Percentiles rank a stretch among this genome's conserved stretches.
phyloP scores from a whole-genome alignment of 2,113 vertebrate genomes.

The Platichthys flesus region DNA sequence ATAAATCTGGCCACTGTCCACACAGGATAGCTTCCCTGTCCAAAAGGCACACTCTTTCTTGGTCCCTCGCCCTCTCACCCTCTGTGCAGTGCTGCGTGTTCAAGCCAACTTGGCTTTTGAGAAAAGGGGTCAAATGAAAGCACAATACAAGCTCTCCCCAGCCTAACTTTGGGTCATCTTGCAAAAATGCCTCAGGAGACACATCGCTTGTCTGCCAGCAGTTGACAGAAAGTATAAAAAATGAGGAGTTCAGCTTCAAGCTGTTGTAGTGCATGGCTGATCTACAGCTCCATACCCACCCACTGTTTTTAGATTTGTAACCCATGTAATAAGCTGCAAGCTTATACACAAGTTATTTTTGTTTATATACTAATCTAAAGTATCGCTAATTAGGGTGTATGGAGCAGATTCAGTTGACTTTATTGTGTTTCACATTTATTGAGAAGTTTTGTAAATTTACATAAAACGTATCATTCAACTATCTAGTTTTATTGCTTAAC shows the following conservation, averaged over 20 bases:
- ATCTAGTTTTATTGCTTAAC: too few relatives aligned
- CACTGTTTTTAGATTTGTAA: slow-evolving; percentile 18
- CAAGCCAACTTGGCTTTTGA: slow-evolving; percentile 69
- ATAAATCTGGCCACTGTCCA: slow-evolving; percentile 38
- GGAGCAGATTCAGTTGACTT: too few relatives aligned
- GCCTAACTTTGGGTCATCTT: slow-evolving; percentile 59
- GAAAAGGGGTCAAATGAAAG: slow-evolving; percentile 68
- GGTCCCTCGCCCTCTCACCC: slow-evolving; percentile 69
- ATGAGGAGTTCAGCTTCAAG: slow-evolving; percentile 33
- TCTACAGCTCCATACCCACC: slow-evolving; percentile 18
- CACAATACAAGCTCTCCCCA: slow-evolving; percentile 55
- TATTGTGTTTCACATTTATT: too few relatives aligned
- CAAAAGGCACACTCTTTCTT: slow-evolving; percentile 62
- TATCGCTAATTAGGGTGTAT: too few relatives aligned
- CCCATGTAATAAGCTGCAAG: background rate
- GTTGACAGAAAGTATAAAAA: slow-evolving; percentile 56
- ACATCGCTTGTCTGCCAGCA: slow-evolving; percentile 49
- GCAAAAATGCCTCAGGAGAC: slow-evolving; percentile 49
- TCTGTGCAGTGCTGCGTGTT: slow-evolving; percentile 52
- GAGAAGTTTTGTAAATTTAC: too few relatives aligned
- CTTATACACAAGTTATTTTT: background rate
- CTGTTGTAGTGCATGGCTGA: slow-evolving; percentile 16
- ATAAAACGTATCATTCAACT: too few relatives aligned
- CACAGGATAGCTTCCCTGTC: slow-evolving; percentile 39
- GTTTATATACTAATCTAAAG: too few relatives aligned